Percentiles rank a stretch among this genome's conserved stretches.
phyloP scores from a whole-genome alignment of 2,797 vertebrate genomes.

The Cyclura pinguis region DNA sequence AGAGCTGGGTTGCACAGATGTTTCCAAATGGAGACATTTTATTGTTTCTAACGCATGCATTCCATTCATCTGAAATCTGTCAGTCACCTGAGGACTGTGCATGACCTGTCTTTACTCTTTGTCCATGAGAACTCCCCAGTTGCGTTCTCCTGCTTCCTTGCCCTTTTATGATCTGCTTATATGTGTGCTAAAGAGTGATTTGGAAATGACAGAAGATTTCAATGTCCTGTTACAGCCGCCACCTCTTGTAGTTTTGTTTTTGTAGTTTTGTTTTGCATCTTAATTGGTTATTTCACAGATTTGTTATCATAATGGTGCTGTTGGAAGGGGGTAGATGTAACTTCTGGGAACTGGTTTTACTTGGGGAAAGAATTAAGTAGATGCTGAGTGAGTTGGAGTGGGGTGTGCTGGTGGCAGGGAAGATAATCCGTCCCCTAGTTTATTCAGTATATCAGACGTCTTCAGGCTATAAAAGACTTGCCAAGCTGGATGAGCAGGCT shows the following conservation, averaged over 20 bases:
- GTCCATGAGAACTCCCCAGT: background rate
- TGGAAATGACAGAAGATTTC: background rate
- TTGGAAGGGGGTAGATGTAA: constrained; percentile 7
- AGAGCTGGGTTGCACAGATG: background rate
- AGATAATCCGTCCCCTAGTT: background rate
- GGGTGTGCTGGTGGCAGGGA: background rate
- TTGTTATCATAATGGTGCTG: constrained; percentile 8
- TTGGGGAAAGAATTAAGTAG: constrained; percentile 3
- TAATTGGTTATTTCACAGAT: constrained; percentile 32
- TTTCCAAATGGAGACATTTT: background rate
- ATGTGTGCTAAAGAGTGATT: background rate
- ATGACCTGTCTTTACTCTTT: background rate
- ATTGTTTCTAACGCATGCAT: background rate
- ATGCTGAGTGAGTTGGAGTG: constrained; percentile 13
- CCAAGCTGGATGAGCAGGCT: background rate
- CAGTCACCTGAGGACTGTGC: background rate
- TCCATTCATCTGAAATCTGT: background rate
- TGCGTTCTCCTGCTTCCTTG: background rate
- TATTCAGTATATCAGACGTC: constrained; percentile 1
- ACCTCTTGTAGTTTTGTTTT: constrained; percentile 10
- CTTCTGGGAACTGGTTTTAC: constrained; percentile 27
- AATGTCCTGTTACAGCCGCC: background rate
- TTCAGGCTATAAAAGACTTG: constrained; percentile 9
- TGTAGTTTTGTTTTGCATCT: constrained; percentile 15
- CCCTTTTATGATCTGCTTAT: background rate